Base-by-base conservation (phyloP, 2,113 vertebrate genomes). In the Paratilapia polleni region DNA sequence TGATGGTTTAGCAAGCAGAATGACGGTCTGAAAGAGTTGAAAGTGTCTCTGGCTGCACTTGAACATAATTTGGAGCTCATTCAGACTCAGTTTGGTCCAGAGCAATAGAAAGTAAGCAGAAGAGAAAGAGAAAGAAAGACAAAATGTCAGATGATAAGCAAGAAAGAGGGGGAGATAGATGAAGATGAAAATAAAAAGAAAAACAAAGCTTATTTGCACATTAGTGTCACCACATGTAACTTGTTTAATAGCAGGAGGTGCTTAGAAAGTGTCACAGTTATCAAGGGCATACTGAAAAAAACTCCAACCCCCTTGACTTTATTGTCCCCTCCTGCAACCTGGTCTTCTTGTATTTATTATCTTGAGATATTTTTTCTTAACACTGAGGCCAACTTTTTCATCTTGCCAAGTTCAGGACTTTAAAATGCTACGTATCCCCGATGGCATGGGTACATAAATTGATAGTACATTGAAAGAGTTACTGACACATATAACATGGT, bases 11-110 rank as follows among this genome's bases (percentile, higher is more conserved):
- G 79, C 77, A 73, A 58, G 80, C 86, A 79, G 76, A 91, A 77
- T 74, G 81, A 80, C 78, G 73, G 74, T 85, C 73, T 89, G 83
- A 80, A 86, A 87, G 84, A 87, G 87, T 82, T 91, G 83, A 78
- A 92, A 87, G 84, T 88, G 88, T 89, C 80, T 82, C 80, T 64
- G 87, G 88, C 85, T 87, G 90, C 89, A 89, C 91, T 93, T 87
- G 79, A 90, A 87, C 68, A 82, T 90, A 81, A 92, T 93, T 90
- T 91, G 87, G 82, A 86, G 77, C 88, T 89, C 83, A 79, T 88
- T 92, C 82, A 91, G 87, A 88, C 82, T 86, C 76, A 78, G 88
- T 90, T 91, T 84, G 82, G 61, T 63, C 70, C 68, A 70, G n/a
- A 77, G 74, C 15, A 20, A 47, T 22, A 62, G 63, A 84, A 57